Evolutionary conservation across 2,113 vertebrate genomes (phyloP).

Genomic region (Progne subis): DNA sequence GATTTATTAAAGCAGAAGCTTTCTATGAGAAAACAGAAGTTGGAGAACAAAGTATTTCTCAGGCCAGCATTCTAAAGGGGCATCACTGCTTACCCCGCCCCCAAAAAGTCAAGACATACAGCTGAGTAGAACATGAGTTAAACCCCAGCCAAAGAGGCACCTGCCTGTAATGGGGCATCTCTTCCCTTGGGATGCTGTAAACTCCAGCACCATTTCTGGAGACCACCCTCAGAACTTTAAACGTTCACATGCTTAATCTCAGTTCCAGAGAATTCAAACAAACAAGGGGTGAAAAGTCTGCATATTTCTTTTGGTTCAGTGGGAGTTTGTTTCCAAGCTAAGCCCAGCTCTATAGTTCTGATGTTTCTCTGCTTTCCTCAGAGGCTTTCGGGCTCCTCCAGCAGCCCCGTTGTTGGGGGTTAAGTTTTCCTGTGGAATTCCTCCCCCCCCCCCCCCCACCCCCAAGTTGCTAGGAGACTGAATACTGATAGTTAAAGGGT

Average conservation of each 20-base stretch:
- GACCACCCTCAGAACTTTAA: not conserved
- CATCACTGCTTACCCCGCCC: not conserved
- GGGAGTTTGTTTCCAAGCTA: not conserved
- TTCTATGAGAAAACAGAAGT: not conserved
- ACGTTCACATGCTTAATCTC: accelerated
- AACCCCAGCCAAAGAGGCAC: not conserved
- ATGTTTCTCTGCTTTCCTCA: not conserved
- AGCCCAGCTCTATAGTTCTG: not conserved
- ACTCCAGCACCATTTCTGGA: not conserved
- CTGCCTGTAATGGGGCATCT: accelerated
- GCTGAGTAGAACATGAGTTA: not conserved
- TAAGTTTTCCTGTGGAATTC: no score
- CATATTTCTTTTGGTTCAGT: not conserved
- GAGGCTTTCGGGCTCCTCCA: not conserved
- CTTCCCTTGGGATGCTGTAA: not conserved
- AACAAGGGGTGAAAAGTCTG: accelerated
- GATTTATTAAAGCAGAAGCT: not conserved
- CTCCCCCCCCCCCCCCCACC: no score
- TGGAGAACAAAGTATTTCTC: not conserved
- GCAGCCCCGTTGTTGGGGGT: not conserved
- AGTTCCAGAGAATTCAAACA: not conserved
- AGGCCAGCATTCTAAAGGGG: not conserved
- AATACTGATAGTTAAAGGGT: no score
- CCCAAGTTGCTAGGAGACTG: no score
- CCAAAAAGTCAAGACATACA: not conserved